Evolutionary conservation across 2,797 vertebrate genomes (phyloP), one percentile per base, ranked within the genome.

Genomic region (Allobates femoralis): DNA sequence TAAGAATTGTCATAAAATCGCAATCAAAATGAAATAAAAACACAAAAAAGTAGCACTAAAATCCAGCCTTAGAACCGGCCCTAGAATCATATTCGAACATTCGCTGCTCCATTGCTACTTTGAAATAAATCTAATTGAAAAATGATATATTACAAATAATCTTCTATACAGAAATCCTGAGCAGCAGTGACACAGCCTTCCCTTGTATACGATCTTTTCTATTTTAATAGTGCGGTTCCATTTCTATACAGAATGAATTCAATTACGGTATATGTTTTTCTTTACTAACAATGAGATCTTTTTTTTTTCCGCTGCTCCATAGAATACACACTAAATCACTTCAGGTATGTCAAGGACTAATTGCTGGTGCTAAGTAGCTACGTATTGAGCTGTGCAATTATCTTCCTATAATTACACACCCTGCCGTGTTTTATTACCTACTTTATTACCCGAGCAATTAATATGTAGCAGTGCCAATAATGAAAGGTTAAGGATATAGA

Each of bases 191-290:
- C 19, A 32, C 37, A 58, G 34, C n/a, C n/a, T 67, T 83, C 69
- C 30, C 37, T 32, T 62, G 18, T 73, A 30, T 73, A 37, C 14
- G n/a, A 62, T 62, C 14, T 74, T 83, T 83, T 83, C 41, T 69
- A 83, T 83, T 83, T 75, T 41, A 74, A 83, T 75, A 46, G 69
- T 18, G 18, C 34, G 30, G 5, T 23, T 79, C 69, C 32, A 69
- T 85, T 85, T 86, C 21, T 50, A 73, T 74, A 86, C 41, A 74
- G 81, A 92, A 90, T 90, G 88, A 90, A 88, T 79, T 86, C 83
- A 88, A 82, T 89, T 84, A n/a, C n/a, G n/a, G n/a, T n/a, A 78
- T 84, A 21, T 73, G 58, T 11, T 53, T 55, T 69, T 85, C 89
- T 87, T 84, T 21, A 67, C 67, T 74, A 75, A 74, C 78, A 81